Conservation (phyloP, 2,888 invertebrate species). For the Oeneis ivallda region DNA sequence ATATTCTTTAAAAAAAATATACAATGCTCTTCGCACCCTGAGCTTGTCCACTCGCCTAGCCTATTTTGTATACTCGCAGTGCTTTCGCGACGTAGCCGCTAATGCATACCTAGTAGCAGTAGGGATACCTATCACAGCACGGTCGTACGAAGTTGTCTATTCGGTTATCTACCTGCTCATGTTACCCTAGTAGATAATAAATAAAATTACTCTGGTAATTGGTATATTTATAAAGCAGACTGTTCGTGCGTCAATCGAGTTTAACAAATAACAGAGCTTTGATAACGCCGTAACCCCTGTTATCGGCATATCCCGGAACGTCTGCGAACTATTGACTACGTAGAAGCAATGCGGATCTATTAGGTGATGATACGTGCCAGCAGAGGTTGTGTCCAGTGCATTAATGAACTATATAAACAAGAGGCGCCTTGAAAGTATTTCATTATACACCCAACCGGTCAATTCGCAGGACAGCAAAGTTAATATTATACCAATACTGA, state of each 20-base stretch:
- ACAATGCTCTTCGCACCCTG: no score
- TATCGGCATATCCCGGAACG: constrained; percentile 78
- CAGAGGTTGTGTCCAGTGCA: constrained; percentile 56
- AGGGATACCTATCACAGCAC: no score
- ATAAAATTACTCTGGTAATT: constrained; percentile 37
- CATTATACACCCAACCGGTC: constrained; percentile 59
- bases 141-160: no score
- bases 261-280: constrained; percentile 66
- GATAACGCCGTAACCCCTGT: constrained; percentile 76
- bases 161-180: no score
- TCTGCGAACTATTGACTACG: constrained; percentile 56
- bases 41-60: no score
- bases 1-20: no score
- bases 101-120: no score
- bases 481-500: constrained; percentile 51
- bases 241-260: constrained; percentile 77
- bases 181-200: constrained; percentile 20
- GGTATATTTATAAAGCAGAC: constrained; percentile 63
- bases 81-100: no score
- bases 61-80: no score
- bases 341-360: constrained; percentile 59
- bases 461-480: constrained; percentile 44
- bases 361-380: constrained; percentile 51
- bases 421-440: constrained; percentile 48
- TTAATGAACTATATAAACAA: constrained; percentile 67